These are phyloP conservation scores for Grallaria varia DNA, from an alignment of 2,113 vertebrate genomes.

Conservation along the genomic window DNA sequence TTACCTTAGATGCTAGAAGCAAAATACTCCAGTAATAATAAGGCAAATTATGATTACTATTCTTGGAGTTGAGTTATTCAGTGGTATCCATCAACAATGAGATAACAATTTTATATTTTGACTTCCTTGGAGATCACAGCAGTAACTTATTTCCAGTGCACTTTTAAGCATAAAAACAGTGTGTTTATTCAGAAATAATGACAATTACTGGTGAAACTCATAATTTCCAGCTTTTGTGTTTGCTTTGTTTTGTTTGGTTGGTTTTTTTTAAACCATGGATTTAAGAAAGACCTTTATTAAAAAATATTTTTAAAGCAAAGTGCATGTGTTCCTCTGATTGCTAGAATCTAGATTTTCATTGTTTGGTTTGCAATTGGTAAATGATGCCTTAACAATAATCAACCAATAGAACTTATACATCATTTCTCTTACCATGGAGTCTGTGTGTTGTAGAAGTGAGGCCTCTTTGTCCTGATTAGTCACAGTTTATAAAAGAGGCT, in stretches of 20 bases:
- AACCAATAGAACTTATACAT: neutral
- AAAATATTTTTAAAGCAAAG: neutral
- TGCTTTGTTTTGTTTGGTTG: neutral
- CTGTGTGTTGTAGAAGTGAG: neutral
- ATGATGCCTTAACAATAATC: constrained; percentile 4
- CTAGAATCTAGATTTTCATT: neutral
- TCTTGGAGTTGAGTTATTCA: constrained; percentile 86
- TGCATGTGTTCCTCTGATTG: neutral
- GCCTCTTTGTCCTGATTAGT: constrained; percentile 74
- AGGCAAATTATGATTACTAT: constrained; percentile 58
- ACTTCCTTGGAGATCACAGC: constrained; percentile 70
- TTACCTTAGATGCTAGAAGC: constrained; percentile 70
- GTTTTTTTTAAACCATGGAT: neutral
- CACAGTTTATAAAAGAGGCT: constrained; percentile 39
- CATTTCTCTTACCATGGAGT: constrained; percentile 31
- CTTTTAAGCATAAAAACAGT: constrained; percentile 66
- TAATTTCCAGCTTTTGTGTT: neutral
- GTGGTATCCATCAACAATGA: constrained; percentile 77
- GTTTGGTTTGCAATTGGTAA: neutral
- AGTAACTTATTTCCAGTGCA: constrained; percentile 74
- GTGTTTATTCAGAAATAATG: constrained; percentile 66
- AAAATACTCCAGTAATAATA: constrained; percentile 62
- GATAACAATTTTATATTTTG: constrained; percentile 84
- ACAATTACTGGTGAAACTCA: constrained; percentile 74
- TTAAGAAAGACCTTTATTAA: neutral